These are phyloP conservation scores for Brachynemurus nebulosus DNA, from an alignment of 2,888 invertebrate genomes.

Conservation along the genomic window DNA sequence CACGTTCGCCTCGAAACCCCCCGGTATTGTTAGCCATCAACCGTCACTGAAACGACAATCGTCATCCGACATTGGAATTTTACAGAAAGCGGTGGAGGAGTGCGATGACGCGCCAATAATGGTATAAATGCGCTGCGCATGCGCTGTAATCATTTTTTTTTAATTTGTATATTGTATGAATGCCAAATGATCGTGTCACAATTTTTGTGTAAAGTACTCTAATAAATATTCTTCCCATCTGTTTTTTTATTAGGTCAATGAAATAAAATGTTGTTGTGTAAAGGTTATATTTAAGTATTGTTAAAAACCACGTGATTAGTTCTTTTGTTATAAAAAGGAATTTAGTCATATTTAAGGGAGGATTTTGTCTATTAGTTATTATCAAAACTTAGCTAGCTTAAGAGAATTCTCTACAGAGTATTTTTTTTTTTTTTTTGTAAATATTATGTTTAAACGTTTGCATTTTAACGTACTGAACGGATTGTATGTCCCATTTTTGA, in stretches of 20 bases:
- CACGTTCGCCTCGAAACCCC: constrained; percentile 6
- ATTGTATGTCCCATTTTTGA: too few relatives aligned
- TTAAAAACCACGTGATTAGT: background rate
- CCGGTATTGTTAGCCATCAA: constrained; percentile 1
- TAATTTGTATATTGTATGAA: constrained; percentile 3
- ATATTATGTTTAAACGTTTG: too few relatives aligned
- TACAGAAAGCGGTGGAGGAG: constrained; percentile 27
- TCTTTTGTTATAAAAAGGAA: constrained; percentile 7
- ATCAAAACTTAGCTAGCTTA: too few relatives aligned
- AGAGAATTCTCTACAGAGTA: too few relatives aligned
- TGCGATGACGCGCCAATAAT: constrained; percentile 33
- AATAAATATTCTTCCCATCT: background rate
- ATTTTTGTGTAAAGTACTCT: constrained; percentile 4
- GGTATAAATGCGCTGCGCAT: constrained; percentile 21
- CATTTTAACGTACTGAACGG: too few relatives aligned
- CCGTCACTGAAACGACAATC: constrained; percentile 29
- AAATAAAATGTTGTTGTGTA: constrained; percentile 5
- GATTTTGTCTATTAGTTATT: too few relatives aligned
- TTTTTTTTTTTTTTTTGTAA: too few relatives aligned
- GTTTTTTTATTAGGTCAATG: constrained; percentile 6
- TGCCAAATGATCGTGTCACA: constrained; percentile 2
- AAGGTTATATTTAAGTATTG: constrained; percentile 3
- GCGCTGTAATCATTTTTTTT: background rate
- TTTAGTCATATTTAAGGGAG: constrained; percentile 3
- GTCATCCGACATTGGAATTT: constrained; percentile 29